These are phyloP conservation scores for Hemibagrus wyckioides DNA, from an alignment of 2,113 vertebrate genomes.

Conservation along the genomic window DNA sequence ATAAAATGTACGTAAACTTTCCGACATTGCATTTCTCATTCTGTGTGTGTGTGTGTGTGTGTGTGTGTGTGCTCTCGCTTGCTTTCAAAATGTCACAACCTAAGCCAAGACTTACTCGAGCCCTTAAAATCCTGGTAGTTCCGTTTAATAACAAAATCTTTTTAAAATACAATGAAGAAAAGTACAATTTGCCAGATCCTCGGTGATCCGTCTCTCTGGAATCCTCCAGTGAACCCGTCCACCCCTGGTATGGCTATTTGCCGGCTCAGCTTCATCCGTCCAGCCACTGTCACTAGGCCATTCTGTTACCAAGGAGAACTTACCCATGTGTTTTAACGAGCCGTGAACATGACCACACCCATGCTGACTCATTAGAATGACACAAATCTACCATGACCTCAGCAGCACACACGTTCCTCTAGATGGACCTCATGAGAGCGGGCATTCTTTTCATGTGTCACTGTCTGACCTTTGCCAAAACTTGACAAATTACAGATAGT, in stretches of 20 bases:
- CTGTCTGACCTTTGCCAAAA: background rate
- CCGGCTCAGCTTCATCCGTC: background rate
- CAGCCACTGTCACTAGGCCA: background rate
- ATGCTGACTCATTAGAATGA: constrained; percentile 13
- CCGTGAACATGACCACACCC: constrained; percentile 28
- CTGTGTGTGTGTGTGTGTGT: too few relatives aligned
- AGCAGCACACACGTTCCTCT: background rate
- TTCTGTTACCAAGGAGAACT: constrained; percentile 1
- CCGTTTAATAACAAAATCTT: constrained; percentile 14
- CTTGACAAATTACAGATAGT: background rate
- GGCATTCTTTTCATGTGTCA: background rate
- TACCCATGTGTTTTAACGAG: constrained; percentile 8
- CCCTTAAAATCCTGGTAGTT: background rate
- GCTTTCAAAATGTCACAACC: background rate
- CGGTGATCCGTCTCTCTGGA: constrained; percentile 27
- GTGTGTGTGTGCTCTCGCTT: background rate
- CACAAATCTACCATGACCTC: constrained; percentile 35
- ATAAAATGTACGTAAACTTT: constrained; percentile 53
- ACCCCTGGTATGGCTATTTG: background rate
- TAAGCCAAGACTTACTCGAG: background rate
- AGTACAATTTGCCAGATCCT: constrained; percentile 14
- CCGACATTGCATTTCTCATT: background rate
- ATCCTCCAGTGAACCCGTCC: constrained; percentile 25
- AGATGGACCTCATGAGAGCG: background rate
- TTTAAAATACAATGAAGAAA: constrained; percentile 3